A percentile compares a stretch with the other conserved stretches of the same genome.
These are phyloP conservation scores for Ptychobarbus kaznakovi DNA, from an alignment of 2,797 vertebrate species.

Conservation along the genomic window DNA sequence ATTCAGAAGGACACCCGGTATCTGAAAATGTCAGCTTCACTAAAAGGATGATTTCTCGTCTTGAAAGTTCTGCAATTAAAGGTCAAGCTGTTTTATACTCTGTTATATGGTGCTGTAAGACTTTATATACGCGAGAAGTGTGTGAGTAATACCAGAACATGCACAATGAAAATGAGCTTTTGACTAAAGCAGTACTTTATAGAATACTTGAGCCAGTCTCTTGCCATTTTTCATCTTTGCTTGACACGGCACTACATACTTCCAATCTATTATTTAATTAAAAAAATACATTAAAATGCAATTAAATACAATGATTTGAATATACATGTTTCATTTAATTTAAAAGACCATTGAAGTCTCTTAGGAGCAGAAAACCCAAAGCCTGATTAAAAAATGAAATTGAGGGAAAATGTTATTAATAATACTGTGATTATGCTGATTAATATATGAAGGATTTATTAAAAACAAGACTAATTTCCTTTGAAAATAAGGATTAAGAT, in stretches of 20 bases:
- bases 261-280: not conserved
- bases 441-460: not conserved
- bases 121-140: slow-evolving; percentile 47
- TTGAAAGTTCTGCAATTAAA: slow-evolving; percentile 81
- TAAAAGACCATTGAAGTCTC: not conserved
- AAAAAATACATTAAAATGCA: not conserved
- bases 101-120: slow-evolving; percentile 64
- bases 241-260: not conserved
- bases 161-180: slow-evolving; percentile 31
- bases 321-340: not conserved
- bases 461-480: not conserved
- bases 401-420: not conserved
- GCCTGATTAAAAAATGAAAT: not conserved
- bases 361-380: not conserved
- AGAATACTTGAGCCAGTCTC: not conserved
- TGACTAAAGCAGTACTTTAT: slow-evolving; percentile 8
- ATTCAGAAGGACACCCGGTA: slow-evolving; percentile 76
- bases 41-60: slow-evolving; percentile 72
- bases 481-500: not conserved
- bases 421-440: not conserved
- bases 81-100: slow-evolving; percentile 78
- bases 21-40: slow-evolving; percentile 83
- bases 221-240: not conserved
- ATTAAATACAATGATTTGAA: not conserved
- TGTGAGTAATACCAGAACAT: slow-evolving; percentile 27